Base-by-base conservation (phyloP, 2,888 invertebrate species). In the Cephus nigrinus region DNA sequence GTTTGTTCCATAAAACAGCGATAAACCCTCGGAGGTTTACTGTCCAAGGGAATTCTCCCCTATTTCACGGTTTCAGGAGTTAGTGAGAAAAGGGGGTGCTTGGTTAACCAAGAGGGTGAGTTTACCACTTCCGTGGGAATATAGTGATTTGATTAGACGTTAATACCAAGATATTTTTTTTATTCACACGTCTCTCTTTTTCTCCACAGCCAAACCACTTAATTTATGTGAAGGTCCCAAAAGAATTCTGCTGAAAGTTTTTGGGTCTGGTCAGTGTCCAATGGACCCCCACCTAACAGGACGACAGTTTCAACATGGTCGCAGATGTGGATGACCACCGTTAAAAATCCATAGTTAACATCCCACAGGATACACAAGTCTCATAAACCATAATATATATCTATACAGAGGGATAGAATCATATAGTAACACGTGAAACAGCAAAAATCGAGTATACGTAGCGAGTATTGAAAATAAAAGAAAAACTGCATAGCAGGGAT, bases 321-420 rank as follows among this genome's bases (percentile, higher is more conserved):
- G 81, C 86, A 86, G 85, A 85, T 85, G 86, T 75, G 78, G 78
- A 75, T 75, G 72, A 75, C 86, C 82, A 83, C 82, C 83, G 83
- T 84, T 71, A 71, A 71, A 71, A 71, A 71, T 71, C 32, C 31
- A 71, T 71, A 31, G 71, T 31, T 33, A 33, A 71, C 71, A 71
- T 71, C 31, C 71, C 71, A 15, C 71, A 71, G 71, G 71, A 71
- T 71, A 33, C 71, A 31, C 71, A 23, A 71, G 71, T 71, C 71
- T 12, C 71, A 55, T 23, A 55, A 55, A 55, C 55, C 23, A 55
- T 55, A 55, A 55, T 23, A 55, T 55, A 55, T 23, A 55, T 23
- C 55, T 55, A 55, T 55, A 55, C 23, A 55, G 9, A 55, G 40
- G 23, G 40, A 23, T 40, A 40, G 23, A 55, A 55, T 23, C 23